These are phyloP conservation scores for Pogona vitticeps DNA, from an alignment of 2,113 vertebrate species.

Conservation along the genomic window DNA sequence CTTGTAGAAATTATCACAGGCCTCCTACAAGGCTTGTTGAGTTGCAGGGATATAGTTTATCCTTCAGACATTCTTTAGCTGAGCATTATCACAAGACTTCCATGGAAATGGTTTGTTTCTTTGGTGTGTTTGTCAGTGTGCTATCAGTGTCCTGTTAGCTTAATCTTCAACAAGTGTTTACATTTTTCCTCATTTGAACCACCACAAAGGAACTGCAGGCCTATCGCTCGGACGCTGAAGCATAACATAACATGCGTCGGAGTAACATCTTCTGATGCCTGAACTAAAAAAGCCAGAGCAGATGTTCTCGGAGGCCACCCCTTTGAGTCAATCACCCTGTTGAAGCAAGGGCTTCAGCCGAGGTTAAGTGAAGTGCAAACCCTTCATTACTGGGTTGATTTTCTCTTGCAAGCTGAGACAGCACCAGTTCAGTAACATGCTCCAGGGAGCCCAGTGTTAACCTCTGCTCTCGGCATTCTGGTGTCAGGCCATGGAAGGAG, in stretches of 20 bases:
- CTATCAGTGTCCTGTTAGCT: neutral
- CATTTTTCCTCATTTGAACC: neutral
- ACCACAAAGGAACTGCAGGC: neutral
- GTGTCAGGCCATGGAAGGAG: neutral
- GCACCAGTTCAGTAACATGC: neutral
- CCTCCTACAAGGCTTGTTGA: too few relatives aligned
- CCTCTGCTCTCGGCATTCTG: conserved; percentile 9
- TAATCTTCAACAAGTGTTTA: neutral
- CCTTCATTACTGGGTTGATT: conserved; percentile 8
- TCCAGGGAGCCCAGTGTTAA: conserved; percentile 3
- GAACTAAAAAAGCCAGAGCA: neutral
- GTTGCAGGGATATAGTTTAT: too few relatives aligned
- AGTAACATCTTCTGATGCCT: neutral
- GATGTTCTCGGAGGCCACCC: neutral
- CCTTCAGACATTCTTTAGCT: neutral
- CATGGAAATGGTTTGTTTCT: neutral
- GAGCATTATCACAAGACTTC: neutral
- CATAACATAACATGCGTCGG: too few relatives aligned
- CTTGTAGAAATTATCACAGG: too few relatives aligned
- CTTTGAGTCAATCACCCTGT: neutral
- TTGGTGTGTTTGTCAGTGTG: neutral
- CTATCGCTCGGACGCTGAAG: neutral
- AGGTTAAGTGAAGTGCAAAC: conserved; percentile 18
- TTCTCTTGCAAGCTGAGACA: neutral
- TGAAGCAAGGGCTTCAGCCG: neutral